Base-by-base conservation (phyloP, 1,140 invertebrate genomes). In the Schmidtea mediterranea region DNA sequence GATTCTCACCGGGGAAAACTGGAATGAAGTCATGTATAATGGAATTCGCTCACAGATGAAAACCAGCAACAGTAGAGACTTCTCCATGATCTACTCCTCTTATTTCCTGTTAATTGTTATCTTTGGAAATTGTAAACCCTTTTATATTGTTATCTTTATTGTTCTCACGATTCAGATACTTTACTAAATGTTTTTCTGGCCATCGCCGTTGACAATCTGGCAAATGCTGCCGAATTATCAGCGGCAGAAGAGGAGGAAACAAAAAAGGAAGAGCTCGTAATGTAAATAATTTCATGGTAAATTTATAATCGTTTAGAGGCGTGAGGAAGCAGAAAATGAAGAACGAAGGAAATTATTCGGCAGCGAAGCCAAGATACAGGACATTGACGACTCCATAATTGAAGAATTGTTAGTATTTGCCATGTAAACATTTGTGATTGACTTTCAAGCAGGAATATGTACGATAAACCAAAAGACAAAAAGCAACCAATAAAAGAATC, bases 1-100 rank as follows among this genome's bases (percentile, higher is more conserved):
- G 89, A 97, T 98, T 63, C 71, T 98, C 65, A 98, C 92, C 59
- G 92, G 92, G 60, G 92, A 98, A 75, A 92, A 99, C 74, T 98
- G 92, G 92, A 98, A 98, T 69, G 89, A 95, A 74, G 87, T 98
- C 43, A 98, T 98, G 90, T 98, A 98, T 68, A 75, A 86, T 66
- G 90, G 89, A 52, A 98, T 99, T 62, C 74, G 80, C 62, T 84
- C 89, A 50, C 78, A 86, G 68, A 83, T 84, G 55, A 73, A 72
- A 21, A 79, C 81, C 52, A 75, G 81, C 59, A 74, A 74, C 55
- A 75, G 75, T 58, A 53, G 62, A 95, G 46, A 83, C 86, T 22
- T 90, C 82, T 78, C 78, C 57, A 95, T 97, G 87, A 75, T 89
- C 57, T 95, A 94, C 69, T 89, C 82, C 56, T 70, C 92, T 52